Evolutionary conservation across 64 coral and sea anemone species (phyloP).

Genomic region (Dendronephthya gigantea): DNA sequence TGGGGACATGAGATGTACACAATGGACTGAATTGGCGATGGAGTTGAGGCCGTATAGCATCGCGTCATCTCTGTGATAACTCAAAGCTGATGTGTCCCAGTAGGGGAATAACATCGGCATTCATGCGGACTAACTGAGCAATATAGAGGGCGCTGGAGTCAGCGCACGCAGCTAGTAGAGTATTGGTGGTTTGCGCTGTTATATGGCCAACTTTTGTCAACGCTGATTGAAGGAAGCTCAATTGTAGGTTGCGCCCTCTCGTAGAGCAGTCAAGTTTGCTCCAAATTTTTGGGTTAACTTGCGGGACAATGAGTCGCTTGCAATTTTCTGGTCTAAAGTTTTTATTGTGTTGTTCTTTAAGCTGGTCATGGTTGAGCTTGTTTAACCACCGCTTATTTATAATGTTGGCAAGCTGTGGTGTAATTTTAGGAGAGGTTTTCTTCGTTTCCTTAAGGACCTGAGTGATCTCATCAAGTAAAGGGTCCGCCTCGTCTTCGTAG

Average conservation of each 20-base stretch:
- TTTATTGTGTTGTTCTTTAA: neutral
- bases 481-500: too few species aligned
- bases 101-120: neutral
- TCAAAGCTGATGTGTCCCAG: constrained; percentile 12
- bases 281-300: neutral
- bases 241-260: too few species aligned
- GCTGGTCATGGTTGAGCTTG: neutral
- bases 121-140: neutral
- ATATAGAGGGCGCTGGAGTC: neutral
- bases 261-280: too few species aligned
- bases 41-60: neutral
- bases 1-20: neutral
- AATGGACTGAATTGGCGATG: neutral
- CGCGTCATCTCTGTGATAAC: neutral
- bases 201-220: too few species aligned
- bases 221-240: too few species aligned
- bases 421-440: too few species aligned
- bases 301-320: neutral
- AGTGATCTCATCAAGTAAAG: neutral
- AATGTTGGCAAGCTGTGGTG: neutral
- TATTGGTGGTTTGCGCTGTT: too few species aligned
- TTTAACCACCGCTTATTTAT: neutral
- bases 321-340: neutral
- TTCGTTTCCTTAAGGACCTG: neutral
- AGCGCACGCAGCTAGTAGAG: too few species aligned